Evolutionary conservation across 2,888 invertebrate species (phyloP).

Genomic region (Gandaritis pyraliata): DNA sequence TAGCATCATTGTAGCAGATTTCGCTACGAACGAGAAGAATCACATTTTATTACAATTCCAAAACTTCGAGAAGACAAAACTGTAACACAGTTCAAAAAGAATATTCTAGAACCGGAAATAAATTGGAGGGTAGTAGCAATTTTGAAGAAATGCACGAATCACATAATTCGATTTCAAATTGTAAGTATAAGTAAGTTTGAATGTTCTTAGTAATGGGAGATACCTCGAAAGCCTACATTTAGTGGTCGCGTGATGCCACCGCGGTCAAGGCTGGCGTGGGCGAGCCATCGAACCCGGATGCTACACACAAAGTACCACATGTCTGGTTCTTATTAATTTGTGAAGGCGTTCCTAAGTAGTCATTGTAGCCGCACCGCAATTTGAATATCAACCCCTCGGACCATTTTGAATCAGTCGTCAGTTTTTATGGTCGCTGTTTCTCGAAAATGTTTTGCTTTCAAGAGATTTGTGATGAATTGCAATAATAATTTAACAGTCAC

Average conservation of each 20-base stretch:
- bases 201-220: conserved; percentile 12
- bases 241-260: conserved; percentile 34
- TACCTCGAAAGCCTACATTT: conserved; percentile 32
- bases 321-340: conserved; percentile 42
- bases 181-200: background rate
- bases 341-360: conserved; percentile 11
- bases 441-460: too few relatives aligned
- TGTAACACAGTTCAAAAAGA: background rate
- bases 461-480: background rate
- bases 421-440: background rate
- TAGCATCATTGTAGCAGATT: background rate
- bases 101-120: background rate
- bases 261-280: conserved; percentile 79
- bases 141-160: background rate
- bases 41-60: background rate
- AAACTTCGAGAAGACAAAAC: background rate
- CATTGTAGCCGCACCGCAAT: conserved; percentile 41
- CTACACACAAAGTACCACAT: conserved; percentile 48
- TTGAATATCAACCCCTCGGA: background rate
- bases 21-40: background rate
- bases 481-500: too few relatives aligned
- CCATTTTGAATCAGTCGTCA: background rate
- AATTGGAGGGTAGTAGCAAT: conserved; percentile 2
- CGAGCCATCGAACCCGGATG: conserved; percentile 79
- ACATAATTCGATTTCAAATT: background rate